Conservation (phyloP, 2,113 vertebrate species). For the Sarotherodon lohbergeri region DNA sequence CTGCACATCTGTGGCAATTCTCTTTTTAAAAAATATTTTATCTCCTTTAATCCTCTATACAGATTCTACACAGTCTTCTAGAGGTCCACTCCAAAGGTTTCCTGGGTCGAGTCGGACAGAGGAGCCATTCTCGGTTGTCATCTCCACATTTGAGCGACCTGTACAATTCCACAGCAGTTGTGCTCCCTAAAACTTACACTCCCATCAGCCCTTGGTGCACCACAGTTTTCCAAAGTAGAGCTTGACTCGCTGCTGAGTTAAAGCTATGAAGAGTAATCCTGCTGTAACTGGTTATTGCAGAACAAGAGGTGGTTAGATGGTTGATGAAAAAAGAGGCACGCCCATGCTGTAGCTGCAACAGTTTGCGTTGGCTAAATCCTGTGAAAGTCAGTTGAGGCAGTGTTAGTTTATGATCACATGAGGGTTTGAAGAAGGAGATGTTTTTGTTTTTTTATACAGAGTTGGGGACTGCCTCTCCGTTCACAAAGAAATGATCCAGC, state of each 20-base stretch:
- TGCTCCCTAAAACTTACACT: background rate
- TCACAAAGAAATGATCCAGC: background rate
- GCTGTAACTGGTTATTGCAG: conserved; percentile 49
- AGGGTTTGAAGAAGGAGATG: conserved; percentile 24
- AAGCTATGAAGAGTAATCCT: conserved; percentile 63
- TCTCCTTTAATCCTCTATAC: conserved; percentile 6
- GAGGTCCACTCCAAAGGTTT: background rate
- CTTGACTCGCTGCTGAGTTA: conserved; percentile 52
- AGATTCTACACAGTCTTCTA: conserved; percentile 26
- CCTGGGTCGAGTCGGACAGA: background rate
- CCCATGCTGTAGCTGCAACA: conserved; percentile 9
- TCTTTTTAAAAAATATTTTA: conserved; percentile 8
- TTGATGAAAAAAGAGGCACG: conserved; percentile 46
- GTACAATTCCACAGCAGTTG: conserved; percentile 28
- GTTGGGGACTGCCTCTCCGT: conserved; percentile 8
- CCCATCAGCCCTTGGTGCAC: conserved; percentile 49
- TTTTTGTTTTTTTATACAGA: background rate
- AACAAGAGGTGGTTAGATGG: conserved; percentile 38
- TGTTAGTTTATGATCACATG: conserved; percentile 42
- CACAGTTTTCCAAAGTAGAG: conserved; percentile 29
- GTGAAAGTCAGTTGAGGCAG: conserved; percentile 54
- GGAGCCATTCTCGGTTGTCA: background rate
- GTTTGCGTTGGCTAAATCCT: conserved; percentile 34
- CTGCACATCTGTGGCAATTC: conserved; percentile 3
- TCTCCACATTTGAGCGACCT: conserved; percentile 11